These are phyloP conservation scores for Crotalus horridus DNA, from an alignment of 2,113 vertebrate species.

Conservation along the genomic window DNA sequence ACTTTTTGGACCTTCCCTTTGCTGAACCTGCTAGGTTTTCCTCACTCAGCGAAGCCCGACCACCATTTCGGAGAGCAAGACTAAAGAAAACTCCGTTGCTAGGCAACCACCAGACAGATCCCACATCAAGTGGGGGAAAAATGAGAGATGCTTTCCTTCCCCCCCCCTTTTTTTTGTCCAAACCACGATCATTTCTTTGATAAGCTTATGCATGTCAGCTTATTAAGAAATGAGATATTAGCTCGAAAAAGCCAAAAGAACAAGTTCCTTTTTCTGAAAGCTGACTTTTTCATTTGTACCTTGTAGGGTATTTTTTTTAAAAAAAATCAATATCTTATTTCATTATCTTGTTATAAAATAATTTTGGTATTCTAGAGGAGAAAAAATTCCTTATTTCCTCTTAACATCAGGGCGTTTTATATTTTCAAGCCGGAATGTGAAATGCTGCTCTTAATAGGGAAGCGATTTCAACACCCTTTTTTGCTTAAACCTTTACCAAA, in stretches of 20 bases:
- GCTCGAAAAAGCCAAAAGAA: neutral
- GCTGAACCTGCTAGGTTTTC: neutral
- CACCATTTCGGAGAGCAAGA: neutral
- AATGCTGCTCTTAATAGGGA: slow-evolving; percentile 57
- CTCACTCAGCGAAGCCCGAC: neutral
- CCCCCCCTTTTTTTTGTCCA: too few species aligned
- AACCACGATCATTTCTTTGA: neutral
- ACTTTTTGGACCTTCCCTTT: neutral
- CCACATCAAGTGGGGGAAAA: neutral
- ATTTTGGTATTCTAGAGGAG: neutral
- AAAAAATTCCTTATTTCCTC: slow-evolving; percentile 30
- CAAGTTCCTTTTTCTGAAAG: neutral
- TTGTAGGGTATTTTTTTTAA: neutral
- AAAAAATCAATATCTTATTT: neutral
- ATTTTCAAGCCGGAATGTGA: slow-evolving; percentile 53
- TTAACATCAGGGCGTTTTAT: slow-evolving; percentile 45
- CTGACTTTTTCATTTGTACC: neutral
- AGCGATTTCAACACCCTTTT: slow-evolving; percentile 60
- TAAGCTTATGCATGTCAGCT: neutral
- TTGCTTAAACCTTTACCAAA: slow-evolving; percentile 58
- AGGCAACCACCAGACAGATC: neutral
- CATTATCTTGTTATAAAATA: slow-evolving; percentile 53
- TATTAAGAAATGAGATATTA: neutral
- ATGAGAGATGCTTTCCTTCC: too few species aligned
- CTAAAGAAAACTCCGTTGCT: neutral